A percentile compares a stretch with the other conserved stretches of the same genome.
phyloP scores from a whole-genome alignment of 2,113 vertebrate genomes.

The Burhinus bistriatus region DNA sequence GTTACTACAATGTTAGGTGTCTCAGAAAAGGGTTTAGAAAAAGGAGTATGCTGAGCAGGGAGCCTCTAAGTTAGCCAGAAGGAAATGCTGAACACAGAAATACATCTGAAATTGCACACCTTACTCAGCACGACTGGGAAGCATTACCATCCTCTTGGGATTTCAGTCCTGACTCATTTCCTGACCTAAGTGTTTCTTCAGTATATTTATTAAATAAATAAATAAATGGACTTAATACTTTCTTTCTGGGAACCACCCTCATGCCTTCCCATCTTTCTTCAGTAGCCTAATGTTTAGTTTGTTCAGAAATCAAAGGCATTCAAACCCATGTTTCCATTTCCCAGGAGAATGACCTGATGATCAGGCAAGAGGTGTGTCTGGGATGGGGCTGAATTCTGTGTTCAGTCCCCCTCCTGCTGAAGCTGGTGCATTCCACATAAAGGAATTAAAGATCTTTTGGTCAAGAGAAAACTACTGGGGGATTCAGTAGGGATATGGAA shows the following conservation, averaged over 20 bases:
- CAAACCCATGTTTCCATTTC: neutral
- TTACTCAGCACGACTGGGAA: conserved; percentile 16
- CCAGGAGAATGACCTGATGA: neutral
- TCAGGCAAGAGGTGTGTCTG: neutral
- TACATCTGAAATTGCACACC: neutral
- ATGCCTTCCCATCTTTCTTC: neutral
- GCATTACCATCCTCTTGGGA: neutral
- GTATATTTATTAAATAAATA: neutral
- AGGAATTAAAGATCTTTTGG: neutral
- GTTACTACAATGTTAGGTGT: neutral
- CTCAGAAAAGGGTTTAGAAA: neutral
- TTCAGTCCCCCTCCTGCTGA: fast-evolving
- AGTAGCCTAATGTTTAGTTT: neutral
- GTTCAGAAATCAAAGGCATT: neutral
- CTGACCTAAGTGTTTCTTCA: neutral
- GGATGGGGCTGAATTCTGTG: neutral
- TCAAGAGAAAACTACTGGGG: neutral
- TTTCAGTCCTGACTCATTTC: neutral
- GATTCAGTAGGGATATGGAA: neutral
- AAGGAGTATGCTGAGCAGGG: neutral
- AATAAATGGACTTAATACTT: neutral
- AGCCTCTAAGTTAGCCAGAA: neutral
- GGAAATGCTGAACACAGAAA: conserved; percentile 16
- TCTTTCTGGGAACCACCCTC: neutral
- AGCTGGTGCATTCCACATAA: neutral